Percentiles rank a stretch among this genome's conserved stretches.
phyloP scores from a whole-genome alignment of 2,113 vertebrate species.

The Notothenia coriiceps region DNA sequence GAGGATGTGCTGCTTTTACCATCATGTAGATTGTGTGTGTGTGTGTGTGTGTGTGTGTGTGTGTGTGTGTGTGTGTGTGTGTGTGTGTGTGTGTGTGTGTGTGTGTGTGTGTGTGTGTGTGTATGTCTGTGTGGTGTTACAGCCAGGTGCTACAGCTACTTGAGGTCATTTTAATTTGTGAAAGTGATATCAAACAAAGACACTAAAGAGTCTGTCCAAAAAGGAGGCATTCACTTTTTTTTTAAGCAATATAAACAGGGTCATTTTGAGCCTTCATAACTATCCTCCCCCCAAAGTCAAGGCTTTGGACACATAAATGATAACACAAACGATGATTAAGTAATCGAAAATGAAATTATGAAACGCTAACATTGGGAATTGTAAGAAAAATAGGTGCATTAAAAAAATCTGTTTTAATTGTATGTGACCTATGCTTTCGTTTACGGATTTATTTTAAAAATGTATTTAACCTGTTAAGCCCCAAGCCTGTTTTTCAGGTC shows the following conservation, averaged over 20 bases:
- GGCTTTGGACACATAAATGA: slow-evolving; percentile 7
- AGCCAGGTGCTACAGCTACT: not conserved
- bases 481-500: too few species aligned
- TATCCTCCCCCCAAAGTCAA: slow-evolving; percentile 8
- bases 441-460: not conserved
- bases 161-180: slow-evolving; percentile 40
- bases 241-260: not conserved
- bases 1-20: slow-evolving; percentile 34
- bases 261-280: not conserved
- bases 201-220: not conserved
- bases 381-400: not conserved
- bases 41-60: slow-evolving; percentile 8
- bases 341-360: slow-evolving; percentile 12
- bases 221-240: not conserved
- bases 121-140: slow-evolving; percentile 3
- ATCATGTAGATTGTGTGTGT: slow-evolving; percentile 54
- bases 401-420: not conserved
- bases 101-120: slow-evolving; percentile 28
- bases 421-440: not conserved
- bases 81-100: slow-evolving; percentile 17
- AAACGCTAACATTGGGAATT: not conserved
- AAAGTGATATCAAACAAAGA: slow-evolving; percentile 48
- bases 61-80: slow-evolving; percentile 12
- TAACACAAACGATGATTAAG: not conserved
- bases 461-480: not conserved